These are phyloP conservation scores for Trichechus manatus DNA, from an alignment of 2,113 vertebrate species.

Conservation along the genomic window DNA sequence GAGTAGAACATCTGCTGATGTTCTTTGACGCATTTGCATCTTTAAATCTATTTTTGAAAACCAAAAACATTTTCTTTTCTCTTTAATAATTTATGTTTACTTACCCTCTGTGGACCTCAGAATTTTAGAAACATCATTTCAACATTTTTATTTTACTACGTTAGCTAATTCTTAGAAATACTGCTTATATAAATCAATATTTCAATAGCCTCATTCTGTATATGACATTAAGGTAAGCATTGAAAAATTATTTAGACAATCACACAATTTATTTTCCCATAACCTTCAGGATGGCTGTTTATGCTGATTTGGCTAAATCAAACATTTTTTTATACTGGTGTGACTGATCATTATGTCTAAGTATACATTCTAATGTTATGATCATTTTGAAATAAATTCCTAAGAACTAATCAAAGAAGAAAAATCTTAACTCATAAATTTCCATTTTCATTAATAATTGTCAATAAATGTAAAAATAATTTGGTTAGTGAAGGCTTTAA, in stretches of 20 bases:
- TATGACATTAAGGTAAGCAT: not conserved
- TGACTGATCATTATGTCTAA: not conserved
- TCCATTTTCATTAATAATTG: not conserved
- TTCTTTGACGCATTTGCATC: slow-evolving; percentile 52
- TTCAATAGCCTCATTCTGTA: not conserved
- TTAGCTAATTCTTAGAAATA: not conserved
- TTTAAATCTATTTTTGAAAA: slow-evolving; percentile 68
- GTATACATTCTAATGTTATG: not conserved
- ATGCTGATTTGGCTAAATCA: not conserved
- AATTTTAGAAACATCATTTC: not conserved
- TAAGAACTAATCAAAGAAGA: not conserved
- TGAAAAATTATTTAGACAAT: not conserved
- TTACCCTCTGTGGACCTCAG: slow-evolving; percentile 57
- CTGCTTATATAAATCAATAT: slow-evolving; percentile 6
- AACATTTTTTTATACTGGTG: not conserved
- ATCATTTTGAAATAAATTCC: not conserved
- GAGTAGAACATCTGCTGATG: slow-evolving; percentile 69
- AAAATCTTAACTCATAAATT: not conserved
- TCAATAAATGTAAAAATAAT: slow-evolving; percentile 1
- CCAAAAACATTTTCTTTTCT: slow-evolving; percentile 46
- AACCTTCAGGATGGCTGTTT: not conserved
- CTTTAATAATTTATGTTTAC: slow-evolving; percentile 64
- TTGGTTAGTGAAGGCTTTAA: not conserved
- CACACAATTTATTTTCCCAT: not conserved
- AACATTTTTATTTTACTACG: not conserved